phyloP scores from a whole-genome alignment of 2,797 vertebrate species.

The Acipenser oxyrinchus region DNA sequence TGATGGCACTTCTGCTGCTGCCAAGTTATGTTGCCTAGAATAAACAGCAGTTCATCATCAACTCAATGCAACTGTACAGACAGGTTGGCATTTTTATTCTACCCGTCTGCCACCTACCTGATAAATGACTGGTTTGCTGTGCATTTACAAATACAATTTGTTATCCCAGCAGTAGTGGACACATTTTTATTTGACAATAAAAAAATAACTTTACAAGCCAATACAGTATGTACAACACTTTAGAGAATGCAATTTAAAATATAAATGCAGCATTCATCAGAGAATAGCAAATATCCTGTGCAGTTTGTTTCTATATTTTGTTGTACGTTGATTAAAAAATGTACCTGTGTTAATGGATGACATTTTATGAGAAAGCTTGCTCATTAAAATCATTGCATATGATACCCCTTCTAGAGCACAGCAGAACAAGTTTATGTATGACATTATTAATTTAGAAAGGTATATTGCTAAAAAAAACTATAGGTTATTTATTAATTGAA shows the following conservation, averaged over 20 bases:
- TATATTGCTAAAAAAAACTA: too few relatives aligned
- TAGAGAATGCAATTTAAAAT: too few relatives aligned
- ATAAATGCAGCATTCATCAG: too few relatives aligned
- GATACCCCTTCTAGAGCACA: too few relatives aligned
- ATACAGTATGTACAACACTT: too few relatives aligned
- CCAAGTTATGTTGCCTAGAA: slow-evolving; percentile 45
- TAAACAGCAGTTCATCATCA: slow-evolving; percentile 59
- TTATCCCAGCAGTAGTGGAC: slow-evolving; percentile 29
- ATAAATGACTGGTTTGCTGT: slow-evolving; percentile 57
- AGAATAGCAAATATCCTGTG: neutral
- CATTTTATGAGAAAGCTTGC: too few relatives aligned
- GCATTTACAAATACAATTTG: slow-evolving; percentile 55
- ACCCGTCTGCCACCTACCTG: slow-evolving; percentile 48
- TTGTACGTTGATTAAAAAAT: neutral
- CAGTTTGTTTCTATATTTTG: neutral
- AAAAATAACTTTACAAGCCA: too few relatives aligned
- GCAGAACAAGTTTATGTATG: too few relatives aligned
- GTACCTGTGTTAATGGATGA: too few relatives aligned
- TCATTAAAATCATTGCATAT: too few relatives aligned
- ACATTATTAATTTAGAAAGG: too few relatives aligned
- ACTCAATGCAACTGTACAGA: slow-evolving; percentile 38
- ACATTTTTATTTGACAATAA: neutral
- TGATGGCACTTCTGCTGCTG: slow-evolving; percentile 33
- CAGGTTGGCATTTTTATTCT: slow-evolving; percentile 39
- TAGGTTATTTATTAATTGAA: too few relatives aligned